Conservation (phyloP, 2,888 invertebrate species). For the Tridacna gigas region DNA sequence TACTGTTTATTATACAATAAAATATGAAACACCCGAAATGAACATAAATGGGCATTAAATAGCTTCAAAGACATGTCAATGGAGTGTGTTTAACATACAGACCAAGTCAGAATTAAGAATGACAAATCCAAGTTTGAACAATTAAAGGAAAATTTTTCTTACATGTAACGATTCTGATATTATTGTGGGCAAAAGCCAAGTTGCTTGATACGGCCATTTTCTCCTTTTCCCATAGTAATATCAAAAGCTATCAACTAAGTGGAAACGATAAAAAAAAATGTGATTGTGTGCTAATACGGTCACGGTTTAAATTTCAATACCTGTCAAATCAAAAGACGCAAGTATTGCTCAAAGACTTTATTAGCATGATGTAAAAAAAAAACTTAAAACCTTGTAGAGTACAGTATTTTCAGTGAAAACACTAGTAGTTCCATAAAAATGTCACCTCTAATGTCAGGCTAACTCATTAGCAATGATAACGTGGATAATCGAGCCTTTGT, state of each 20-base stretch:
- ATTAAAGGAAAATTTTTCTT: too few species aligned
- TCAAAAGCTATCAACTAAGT: not conserved
- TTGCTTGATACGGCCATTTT: not conserved
- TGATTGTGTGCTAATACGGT: not conserved
- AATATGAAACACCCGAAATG: too few species aligned
- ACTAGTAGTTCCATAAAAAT: constrained; percentile 8
- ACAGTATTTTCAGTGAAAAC: constrained; percentile 1
- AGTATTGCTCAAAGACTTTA: not conserved
- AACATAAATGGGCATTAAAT: too few species aligned
- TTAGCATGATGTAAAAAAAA: constrained; percentile 4
- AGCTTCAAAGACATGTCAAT: too few species aligned
- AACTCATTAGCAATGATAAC: constrained; percentile 14
- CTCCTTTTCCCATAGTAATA: not conserved
- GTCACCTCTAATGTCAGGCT: not conserved
- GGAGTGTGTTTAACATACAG: too few species aligned
- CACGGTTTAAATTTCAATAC: not conserved
- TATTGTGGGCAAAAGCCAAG: not conserved
- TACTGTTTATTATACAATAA: too few species aligned
- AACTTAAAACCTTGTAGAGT: not conserved
- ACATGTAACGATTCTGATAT: too few species aligned
- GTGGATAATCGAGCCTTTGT: constrained; percentile 3
- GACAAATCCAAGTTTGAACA: too few species aligned
- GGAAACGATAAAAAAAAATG: not conserved
- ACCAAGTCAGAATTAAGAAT: too few species aligned
- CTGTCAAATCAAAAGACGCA: not conserved